Evolutionary conservation across 2,888 invertebrate species (phyloP).

Genomic region (Eledone cirrhosa): DNA sequence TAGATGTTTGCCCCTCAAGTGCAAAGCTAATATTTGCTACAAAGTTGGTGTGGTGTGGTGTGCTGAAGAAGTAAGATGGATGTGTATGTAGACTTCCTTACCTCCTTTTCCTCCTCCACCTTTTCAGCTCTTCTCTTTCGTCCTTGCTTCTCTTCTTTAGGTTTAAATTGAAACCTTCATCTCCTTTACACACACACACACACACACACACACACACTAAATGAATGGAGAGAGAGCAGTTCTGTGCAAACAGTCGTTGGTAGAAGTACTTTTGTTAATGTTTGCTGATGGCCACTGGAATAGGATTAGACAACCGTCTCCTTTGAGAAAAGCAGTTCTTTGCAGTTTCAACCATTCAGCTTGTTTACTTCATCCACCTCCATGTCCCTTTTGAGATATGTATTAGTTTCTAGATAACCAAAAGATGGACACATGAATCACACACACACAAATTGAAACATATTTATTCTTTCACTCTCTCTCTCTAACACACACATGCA

Average conservation of each 20-base stretch:
- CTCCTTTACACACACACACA: neutral
- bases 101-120: neutral
- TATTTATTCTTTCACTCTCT: neutral
- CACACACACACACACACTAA: neutral
- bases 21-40: conserved; percentile 28
- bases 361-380: too few species aligned
- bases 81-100: neutral
- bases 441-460: neutral
- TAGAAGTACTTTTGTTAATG: conserved; percentile 7
- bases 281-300: conserved; percentile 24
- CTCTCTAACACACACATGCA: too few species aligned
- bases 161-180: neutral
- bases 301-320: neutral
- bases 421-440: neutral
- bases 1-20: conserved; percentile 37
- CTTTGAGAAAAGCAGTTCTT: too few species aligned
- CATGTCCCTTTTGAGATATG: too few species aligned
- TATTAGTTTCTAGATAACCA: neutral
- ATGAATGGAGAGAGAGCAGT: neutral
- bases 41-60: neutral
- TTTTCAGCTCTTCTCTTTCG: neutral
- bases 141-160: neutral
- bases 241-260: conserved; percentile 27
- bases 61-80: too few species aligned
- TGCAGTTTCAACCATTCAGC: too few species aligned